Percentiles rank a stretch among this genome's conserved stretches.
These are phyloP conservation scores for Brachypalpus laphriformis DNA, from an alignment of 2,888 invertebrate species.

Conservation along the genomic window DNA sequence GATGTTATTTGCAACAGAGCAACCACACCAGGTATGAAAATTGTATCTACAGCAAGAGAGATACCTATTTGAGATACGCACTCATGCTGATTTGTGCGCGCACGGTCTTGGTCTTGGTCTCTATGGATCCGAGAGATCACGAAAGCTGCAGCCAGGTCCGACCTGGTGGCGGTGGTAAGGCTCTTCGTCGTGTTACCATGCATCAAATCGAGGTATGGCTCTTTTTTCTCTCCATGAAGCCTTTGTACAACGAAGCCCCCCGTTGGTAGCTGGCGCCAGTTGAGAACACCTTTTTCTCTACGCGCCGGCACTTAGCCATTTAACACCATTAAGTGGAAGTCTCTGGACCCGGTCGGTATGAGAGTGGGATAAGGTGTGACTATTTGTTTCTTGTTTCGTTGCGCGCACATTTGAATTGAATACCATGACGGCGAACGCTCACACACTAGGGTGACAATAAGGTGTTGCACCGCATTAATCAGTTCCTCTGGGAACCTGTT, in stretches of 20 bases:
- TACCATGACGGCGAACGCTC: background rate
- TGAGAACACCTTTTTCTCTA: slow-evolving; percentile 68
- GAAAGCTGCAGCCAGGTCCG: slow-evolving; percentile 45
- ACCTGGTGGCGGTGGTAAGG: slow-evolving; percentile 27
- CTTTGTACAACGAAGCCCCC: slow-evolving; percentile 45
- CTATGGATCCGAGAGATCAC: slow-evolving; percentile 60
- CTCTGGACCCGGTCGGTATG: slow-evolving; percentile 31
- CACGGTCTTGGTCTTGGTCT: slow-evolving; percentile 11
- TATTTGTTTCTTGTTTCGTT: slow-evolving; percentile 62
- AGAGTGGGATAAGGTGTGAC: slow-evolving; percentile 67
- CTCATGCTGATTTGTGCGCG: slow-evolving; percentile 64
- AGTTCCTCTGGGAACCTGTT: slow-evolving; percentile 57
- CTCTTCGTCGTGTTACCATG: slow-evolving; percentile 47
- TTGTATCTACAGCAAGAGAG: slow-evolving; percentile 38
- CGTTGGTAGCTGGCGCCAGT: slow-evolving; percentile 73
- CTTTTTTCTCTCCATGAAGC: slow-evolving; percentile 21
- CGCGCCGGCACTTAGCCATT: slow-evolving; percentile 71
- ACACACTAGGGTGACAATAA: slow-evolving; percentile 52
- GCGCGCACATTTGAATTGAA: slow-evolving; percentile 57
- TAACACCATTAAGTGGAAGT: slow-evolving; percentile 72
- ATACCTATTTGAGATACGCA: slow-evolving; percentile 72
- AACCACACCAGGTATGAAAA: slow-evolving; percentile 26
- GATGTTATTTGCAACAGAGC: slow-evolving; percentile 56
- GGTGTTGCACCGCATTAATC: slow-evolving; percentile 70
- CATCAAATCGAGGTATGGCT: slow-evolving; percentile 42